Evolutionary conservation across 2,888 invertebrate genomes (phyloP), one percentile per base, ranked within the genome.

Genomic region (Embidobia sp.): DNA sequence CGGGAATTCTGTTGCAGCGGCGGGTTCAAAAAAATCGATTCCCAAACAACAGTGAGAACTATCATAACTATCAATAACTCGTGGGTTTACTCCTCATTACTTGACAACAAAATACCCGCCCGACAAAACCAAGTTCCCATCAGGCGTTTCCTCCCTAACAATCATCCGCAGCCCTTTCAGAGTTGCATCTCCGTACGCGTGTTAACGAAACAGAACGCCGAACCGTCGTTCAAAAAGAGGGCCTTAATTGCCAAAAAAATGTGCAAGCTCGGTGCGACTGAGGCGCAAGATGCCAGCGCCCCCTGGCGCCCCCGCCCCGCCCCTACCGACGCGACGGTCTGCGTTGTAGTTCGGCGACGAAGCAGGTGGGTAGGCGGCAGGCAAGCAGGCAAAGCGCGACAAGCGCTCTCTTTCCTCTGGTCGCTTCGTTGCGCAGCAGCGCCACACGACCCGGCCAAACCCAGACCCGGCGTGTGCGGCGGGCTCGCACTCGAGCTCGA

Each of bases 381-480:
- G 51, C 42, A 48, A 40, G 49, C 51, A 31, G 33, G 64, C 48
- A 53, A n/a, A n/a, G 46, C 37, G 53, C 57, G 67, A 48, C 67
- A 35, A 40, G 59, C 57, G 46, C 49, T 40, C 70, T 40, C 57
- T 37, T 51, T 27, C 49, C 40, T 70, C 69, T 53, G 74, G 67
- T 66, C 76, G 61, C 76, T 78, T 69, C 78, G 78, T 77, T 79
- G 83, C 81, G 82, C 82, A 81, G 83, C 79, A 79, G 78, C 55
- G 72, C 63, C 72, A 63, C 72, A 55, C 84, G 84, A 84, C 84
- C 84, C 84, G 84, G 84, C 84, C 84, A 84, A 84, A 84, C 82
- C 83, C 83, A 83, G 82, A 83, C 84, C 84, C 81, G 78, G 84
- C 81, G 80, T 79, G 81, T 82, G 81, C 81, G 80, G 78, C 79